Conservation (phyloP, 92 coral and sea anemone genomes). For the Ricordea florida region DNA sequence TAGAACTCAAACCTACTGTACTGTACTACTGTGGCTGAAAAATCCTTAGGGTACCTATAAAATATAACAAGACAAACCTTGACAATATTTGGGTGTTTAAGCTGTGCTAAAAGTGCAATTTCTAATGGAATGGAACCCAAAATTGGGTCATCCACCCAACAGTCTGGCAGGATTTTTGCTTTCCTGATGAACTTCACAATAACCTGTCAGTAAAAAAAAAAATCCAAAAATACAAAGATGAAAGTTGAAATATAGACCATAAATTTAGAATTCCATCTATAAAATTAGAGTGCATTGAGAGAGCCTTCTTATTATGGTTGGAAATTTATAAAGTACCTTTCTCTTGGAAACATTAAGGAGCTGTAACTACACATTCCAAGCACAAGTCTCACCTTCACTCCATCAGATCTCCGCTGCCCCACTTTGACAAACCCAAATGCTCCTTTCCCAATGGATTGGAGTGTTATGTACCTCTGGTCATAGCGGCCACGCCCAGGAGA, state of each 20-base stretch:
- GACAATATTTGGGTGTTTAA: constrained; percentile 89
- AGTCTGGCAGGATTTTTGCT: constrained; percentile 84
- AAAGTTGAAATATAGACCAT: too few relatives aligned
- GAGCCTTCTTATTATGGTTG: too few relatives aligned
- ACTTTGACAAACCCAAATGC: constrained; percentile 97
- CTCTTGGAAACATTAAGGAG: too few relatives aligned
- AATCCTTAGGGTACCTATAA: too few relatives aligned
- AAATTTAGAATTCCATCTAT: neutral
- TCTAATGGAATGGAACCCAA: constrained; percentile 86
- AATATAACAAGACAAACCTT: constrained; percentile 65
- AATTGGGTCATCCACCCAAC: constrained; percentile 84
- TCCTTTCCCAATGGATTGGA: constrained; percentile 92
- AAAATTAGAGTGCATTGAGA: neutral
- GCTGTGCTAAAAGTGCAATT: constrained; percentile 80
- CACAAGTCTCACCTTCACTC: constrained; percentile 60
- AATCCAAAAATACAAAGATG: neutral
- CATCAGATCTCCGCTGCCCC: constrained; percentile 82
- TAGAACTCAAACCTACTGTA: too few relatives aligned
- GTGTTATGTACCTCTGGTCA: constrained; percentile 85
- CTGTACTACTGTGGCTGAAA: too few relatives aligned
- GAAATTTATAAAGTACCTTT: too few relatives aligned
- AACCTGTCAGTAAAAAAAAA: constrained; percentile 43
- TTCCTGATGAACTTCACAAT: constrained; percentile 95
- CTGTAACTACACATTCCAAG: too few relatives aligned
- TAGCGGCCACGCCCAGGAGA: constrained; percentile 92